Evolutionary conservation across 2,888 invertebrate genomes (phyloP), one percentile per base, ranked within the genome.

Genomic region (Ornithoptera priamus): DNA sequence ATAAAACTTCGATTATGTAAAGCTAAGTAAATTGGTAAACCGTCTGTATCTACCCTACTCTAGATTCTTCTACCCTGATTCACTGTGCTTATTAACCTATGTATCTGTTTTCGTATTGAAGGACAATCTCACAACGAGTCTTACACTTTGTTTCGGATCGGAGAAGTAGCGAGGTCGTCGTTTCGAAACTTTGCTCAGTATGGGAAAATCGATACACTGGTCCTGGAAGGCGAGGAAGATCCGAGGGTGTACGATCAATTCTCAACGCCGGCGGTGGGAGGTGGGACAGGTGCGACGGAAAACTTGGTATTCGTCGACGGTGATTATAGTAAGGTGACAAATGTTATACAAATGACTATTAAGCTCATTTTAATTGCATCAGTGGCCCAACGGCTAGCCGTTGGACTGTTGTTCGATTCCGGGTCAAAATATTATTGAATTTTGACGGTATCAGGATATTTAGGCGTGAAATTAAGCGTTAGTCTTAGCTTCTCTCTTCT

Each of bases 271-370:
- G 95, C 97, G 1, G 93, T 97, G 36, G 86, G 91, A 0, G 82
- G 89, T 39, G 97, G 97, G 0, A 94, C 93, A 53, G 97, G 97
- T 0, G 92, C 94, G 70, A 95, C 96, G 1, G 95, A 95, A 81
- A 95, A 96, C n/a, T 94, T 96, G 86, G 95, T 97, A 83, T 97
- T 98, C 85, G 95, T 97, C 71, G 97, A 98, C 87, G 97, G 97
- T 74, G 96, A 95, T 84, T 97, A 98, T 91, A 97, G 96, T 72
- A 91, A 95, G 93, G 96, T 95, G 78, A 66, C 24, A 7, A 8
- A 18, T 15, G 15, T 46, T 15, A 46, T 4, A 15, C 15, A 12
- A 4, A 12, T 15, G 17, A 15, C 46, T 46, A 46, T 46, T 46
- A 30, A 30, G 3, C 30, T 3, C 30, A 30, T 30, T 30, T 30